A percentile compares a stretch with the other conserved stretches of the same genome.
phyloP scores from a whole-genome alignment of 1,140 invertebrate genomes.

The Gryllus bimaculatus region DNA sequence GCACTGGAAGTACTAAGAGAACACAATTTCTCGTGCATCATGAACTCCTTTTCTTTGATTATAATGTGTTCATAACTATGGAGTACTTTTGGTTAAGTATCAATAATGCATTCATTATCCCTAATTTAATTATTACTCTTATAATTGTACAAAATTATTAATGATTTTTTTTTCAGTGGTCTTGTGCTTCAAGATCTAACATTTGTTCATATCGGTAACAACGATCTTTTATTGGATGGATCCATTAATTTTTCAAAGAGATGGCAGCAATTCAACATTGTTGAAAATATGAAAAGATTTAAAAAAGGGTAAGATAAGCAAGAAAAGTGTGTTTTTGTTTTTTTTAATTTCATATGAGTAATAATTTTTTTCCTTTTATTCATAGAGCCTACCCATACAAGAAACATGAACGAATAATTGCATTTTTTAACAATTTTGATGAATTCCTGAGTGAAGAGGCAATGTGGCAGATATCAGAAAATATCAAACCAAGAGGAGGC shows the following conservation, averaged over 20 bases:
- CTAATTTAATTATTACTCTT: background rate
- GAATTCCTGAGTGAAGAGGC: constrained; percentile 90
- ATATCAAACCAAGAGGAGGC: constrained; percentile 81
- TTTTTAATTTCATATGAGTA: background rate
- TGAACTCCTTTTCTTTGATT: too few relatives aligned
- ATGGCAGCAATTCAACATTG: constrained; percentile 96
- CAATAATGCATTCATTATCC: too few relatives aligned
- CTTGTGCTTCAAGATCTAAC: constrained; percentile 97
- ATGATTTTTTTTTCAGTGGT: constrained; percentile 58
- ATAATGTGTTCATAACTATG: too few relatives aligned
- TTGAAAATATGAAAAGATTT: constrained; percentile 95
- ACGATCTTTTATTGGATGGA: constrained; percentile 74
- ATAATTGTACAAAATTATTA: constrained; percentile 9
- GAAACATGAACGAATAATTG: constrained; percentile 85
- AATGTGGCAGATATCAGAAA: constrained; percentile 95
- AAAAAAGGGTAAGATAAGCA: constrained; percentile 70
- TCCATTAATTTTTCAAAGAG: constrained; percentile 94
- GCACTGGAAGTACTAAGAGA: too few relatives aligned
- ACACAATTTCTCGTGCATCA: too few relatives aligned
- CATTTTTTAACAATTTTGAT: constrained; percentile 95
- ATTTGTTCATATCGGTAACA: constrained; percentile 97
- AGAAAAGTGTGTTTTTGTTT: too few relatives aligned
- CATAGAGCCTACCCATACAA: constrained; percentile 72
- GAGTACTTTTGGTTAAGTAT: too few relatives aligned
- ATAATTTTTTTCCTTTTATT: constrained; percentile 27